Percentiles rank a stretch among this genome's conserved stretches.
phyloP scores from a whole-genome alignment of 1,140 invertebrate species.

The Pinna nobilis region DNA sequence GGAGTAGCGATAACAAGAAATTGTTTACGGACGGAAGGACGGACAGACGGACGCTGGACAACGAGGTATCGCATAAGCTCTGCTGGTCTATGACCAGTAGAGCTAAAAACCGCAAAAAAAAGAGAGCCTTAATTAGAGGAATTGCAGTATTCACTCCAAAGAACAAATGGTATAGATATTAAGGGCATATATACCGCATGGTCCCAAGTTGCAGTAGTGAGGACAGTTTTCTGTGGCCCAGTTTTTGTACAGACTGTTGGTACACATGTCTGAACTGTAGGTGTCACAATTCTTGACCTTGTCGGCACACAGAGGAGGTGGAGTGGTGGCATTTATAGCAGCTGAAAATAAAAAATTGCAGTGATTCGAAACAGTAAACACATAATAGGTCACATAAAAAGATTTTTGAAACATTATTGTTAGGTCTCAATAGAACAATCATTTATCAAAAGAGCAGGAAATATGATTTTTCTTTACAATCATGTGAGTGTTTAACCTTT shows the following conservation, averaged over 20 bases:
- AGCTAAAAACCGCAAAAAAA: too few species aligned
- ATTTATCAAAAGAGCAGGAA: neutral
- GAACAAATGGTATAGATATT: neutral
- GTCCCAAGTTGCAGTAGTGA: constrained; percentile 36
- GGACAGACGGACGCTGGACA: too few species aligned
- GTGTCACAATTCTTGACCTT: constrained; percentile 53
- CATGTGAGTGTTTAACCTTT: too few species aligned
- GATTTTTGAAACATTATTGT: neutral
- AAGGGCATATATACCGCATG: neutral
- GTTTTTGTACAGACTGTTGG: constrained; percentile 34
- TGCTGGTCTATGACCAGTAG: too few species aligned
- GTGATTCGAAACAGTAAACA: neutral
- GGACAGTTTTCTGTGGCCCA: constrained; percentile 60
- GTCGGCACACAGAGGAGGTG: constrained; percentile 41
- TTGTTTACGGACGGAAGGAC: too few species aligned
- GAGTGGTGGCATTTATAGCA: neutral
- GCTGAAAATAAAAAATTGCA: neutral
- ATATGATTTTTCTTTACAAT: neutral
- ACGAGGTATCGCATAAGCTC: too few species aligned
- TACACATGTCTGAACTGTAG: constrained; percentile 43
- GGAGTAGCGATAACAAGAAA: neutral
- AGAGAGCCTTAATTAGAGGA: too few species aligned
- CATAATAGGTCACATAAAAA: neutral
- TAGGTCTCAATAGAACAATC: too few species aligned
- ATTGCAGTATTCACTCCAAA: neutral